Percentiles rank a stretch among this genome's conserved stretches.
Evolutionary conservation across 2,797 vertebrate genomes (phyloP).

Genomic region (Falco peregrinus): DNA sequence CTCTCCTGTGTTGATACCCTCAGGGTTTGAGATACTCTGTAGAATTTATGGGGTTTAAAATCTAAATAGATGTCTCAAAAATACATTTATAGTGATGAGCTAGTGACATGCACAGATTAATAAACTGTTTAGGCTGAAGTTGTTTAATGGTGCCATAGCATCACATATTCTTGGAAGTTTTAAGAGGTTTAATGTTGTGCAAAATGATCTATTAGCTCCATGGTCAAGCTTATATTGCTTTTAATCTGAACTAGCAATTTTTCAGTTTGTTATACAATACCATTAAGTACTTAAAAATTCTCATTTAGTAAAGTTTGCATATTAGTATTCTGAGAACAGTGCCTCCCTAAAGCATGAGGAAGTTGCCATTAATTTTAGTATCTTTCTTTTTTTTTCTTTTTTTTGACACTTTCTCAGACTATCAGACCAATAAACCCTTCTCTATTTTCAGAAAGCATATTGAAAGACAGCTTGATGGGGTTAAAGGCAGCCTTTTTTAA

Average conservation of each 20-base stretch:
- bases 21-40: neutral
- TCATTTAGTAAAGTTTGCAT: neutral
- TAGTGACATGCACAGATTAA: neutral
- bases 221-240: neutral
- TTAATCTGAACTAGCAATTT: neutral
- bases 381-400: neutral
- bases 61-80: neutral
- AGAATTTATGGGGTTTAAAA: neutral
- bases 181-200: neutral
- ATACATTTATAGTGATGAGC: neutral
- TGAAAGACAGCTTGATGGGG: neutral
- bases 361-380: neutral
- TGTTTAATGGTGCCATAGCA: slow-evolving; percentile 24
- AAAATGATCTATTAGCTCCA: neutral
- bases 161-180: slow-evolving; percentile 23
- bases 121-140: neutral
- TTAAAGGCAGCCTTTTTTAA: neutral
- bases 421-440: neutral
- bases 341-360: neutral
- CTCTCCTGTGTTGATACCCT: neutral
- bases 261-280: neutral
- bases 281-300: neutral
- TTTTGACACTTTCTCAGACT: neutral
- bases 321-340: neutral
- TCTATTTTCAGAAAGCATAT: neutral